Conservation (phyloP, 1,140 invertebrate species). For the Riptortus pedestris region DNA sequence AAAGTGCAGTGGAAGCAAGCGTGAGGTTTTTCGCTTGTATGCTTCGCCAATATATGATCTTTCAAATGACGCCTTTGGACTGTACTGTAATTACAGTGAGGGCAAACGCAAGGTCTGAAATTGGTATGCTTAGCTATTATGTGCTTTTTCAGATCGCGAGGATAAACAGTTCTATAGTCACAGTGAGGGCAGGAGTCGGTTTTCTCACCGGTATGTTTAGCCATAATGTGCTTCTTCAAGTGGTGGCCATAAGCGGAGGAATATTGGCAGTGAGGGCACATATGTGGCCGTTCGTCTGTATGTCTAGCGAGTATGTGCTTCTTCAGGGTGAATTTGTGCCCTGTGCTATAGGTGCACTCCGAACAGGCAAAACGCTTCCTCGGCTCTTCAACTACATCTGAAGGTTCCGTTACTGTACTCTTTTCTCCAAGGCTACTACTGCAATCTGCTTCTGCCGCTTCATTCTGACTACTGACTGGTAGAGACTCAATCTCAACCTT, state of each 20-base stretch:
- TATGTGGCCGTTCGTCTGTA: background rate
- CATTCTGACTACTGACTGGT: too few species aligned
- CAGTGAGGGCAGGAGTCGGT: background rate
- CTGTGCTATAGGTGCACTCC: background rate
- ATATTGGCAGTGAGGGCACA: background rate
- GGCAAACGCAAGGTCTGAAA: background rate
- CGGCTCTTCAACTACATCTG: too few species aligned
- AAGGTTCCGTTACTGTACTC: too few species aligned
- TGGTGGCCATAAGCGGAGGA: background rate
- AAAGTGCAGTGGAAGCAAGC: background rate
- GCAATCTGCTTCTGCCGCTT: too few species aligned
- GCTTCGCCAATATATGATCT: background rate
- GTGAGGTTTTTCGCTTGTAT: background rate
- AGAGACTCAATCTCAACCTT: too few species aligned
- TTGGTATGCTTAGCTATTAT: background rate
- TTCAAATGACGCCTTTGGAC: background rate
- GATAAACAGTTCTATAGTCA: background rate
- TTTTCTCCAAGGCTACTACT: too few species aligned
- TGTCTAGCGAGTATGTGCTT: background rate
- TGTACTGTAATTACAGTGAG: background rate
- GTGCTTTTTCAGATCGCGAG: background rate
- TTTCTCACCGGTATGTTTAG: background rate
- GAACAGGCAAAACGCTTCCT: background rate
- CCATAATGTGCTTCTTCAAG: background rate
- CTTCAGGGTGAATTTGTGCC: background rate